phyloP scores from a whole-genome alignment of 2,113 vertebrate species.

The Felis catus region DNA sequence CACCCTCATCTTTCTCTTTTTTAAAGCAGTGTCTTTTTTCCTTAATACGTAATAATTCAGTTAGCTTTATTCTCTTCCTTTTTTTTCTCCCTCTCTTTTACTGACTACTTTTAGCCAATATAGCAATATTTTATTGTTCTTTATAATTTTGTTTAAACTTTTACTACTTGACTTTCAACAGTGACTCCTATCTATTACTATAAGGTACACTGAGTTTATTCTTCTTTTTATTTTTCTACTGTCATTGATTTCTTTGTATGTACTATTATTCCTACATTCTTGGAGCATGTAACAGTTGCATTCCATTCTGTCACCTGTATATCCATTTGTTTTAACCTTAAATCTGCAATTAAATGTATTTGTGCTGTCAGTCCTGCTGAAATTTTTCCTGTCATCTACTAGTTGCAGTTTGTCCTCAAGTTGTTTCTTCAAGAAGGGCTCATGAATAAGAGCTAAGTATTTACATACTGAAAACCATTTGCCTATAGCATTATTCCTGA shows the following conservation, averaged over 20 bases:
- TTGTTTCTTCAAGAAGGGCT: constrained; percentile 31
- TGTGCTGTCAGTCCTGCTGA: background rate
- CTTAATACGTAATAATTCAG: background rate
- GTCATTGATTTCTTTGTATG: background rate
- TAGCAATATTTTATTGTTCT: constrained; percentile 1
- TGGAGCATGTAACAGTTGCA: background rate
- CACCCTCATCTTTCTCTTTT: background rate
- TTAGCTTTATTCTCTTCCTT: background rate
- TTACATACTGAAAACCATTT: background rate
- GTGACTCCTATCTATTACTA: background rate
- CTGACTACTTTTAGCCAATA: background rate
- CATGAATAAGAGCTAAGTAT: constrained; percentile 17
- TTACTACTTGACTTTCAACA: constrained; percentile 10
- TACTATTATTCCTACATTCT: background rate
- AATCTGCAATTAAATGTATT: background rate
- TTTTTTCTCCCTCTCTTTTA: background rate
- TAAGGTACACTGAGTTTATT: background rate
- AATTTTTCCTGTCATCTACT: constrained; percentile 6
- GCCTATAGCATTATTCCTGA: background rate
- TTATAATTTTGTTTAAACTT: constrained; percentile 43
- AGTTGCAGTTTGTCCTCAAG: background rate
- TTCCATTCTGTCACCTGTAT: background rate
- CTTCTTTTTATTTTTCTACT: background rate
- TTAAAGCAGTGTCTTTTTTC: constrained; percentile 41
- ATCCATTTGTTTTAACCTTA: constrained; percentile 19